Conservation (phyloP, 2,797 vertebrate species). For the Morelia viridis region DNA sequence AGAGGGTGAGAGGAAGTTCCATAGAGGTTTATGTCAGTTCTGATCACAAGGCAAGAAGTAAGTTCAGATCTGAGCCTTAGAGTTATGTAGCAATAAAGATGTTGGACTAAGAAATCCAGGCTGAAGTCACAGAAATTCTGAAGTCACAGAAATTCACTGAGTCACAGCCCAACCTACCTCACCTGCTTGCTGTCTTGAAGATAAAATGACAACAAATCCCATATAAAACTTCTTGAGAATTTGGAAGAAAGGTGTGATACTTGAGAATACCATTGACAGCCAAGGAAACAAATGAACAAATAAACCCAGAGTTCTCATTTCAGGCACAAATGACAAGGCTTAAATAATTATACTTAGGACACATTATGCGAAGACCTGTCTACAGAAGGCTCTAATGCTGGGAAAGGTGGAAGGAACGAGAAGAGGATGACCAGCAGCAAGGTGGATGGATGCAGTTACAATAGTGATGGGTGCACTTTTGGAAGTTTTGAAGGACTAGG, state of each 20-base stretch:
- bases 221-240: not conserved
- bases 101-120: not conserved
- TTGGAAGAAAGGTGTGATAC: not conserved
- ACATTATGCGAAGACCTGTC: not conserved
- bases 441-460: not conserved
- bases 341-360: not conserved
- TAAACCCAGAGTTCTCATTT: not conserved
- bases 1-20: not conserved
- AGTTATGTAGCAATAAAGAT: not conserved
- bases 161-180: not conserved
- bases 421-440: not conserved
- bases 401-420: not conserved
- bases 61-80: not conserved
- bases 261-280: not conserved
- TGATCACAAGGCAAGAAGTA: not conserved
- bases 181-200: not conserved
- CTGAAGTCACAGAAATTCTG: not conserved
- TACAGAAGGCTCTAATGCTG: not conserved
- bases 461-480: not conserved
- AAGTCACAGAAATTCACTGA: not conserved
- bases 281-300: not conserved
- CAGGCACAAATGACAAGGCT: not conserved
- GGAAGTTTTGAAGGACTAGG: not conserved
- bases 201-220: not conserved
- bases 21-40: not conserved